phyloP scores from a whole-genome alignment of 2,113 vertebrate species.

The Phyllopteryx taeniolatus region DNA sequence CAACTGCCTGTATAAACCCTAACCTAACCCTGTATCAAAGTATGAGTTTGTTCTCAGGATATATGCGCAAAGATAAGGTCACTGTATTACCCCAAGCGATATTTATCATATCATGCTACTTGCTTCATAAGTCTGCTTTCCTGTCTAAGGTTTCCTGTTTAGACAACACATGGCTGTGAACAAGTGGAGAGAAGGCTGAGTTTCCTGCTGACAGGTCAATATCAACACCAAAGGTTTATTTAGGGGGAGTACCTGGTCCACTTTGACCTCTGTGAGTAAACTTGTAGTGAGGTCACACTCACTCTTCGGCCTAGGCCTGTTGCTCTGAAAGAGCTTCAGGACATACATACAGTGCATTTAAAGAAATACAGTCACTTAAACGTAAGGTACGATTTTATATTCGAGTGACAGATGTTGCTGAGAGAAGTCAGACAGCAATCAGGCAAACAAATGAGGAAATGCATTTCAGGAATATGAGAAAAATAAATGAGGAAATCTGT shows the following conservation, averaged over 20 bases:
- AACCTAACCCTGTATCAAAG: too few species aligned
- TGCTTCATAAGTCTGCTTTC: slow-evolving; percentile 56
- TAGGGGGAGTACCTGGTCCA: slow-evolving; percentile 82
- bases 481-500: background rate
- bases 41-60: background rate
- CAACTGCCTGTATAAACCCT: background rate
- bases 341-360: slow-evolving; percentile 39
- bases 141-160: slow-evolving; percentile 61
- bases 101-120: slow-evolving; percentile 25
- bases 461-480: slow-evolving; percentile 1
- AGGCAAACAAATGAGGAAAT: slow-evolving; percentile 12
- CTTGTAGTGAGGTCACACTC: slow-evolving; percentile 73
- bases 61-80: slow-evolving; percentile 7
- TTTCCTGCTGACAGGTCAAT: slow-evolving; percentile 71
- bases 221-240: slow-evolving; percentile 26
- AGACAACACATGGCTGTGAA: slow-evolving; percentile 40
- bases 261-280: slow-evolving; percentile 85
- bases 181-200: slow-evolving; percentile 52
- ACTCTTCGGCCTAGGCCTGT: slow-evolving; percentile 65
- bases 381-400: background rate
- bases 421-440: slow-evolving; percentile 5
- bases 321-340: slow-evolving; percentile 89
- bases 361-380: slow-evolving; percentile 44
- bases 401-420: slow-evolving; percentile 7
- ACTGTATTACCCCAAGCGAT: background rate